These are phyloP conservation scores for Ectemnius lituratus DNA, from an alignment of 2,888 invertebrate genomes.

Conservation along the genomic window DNA sequence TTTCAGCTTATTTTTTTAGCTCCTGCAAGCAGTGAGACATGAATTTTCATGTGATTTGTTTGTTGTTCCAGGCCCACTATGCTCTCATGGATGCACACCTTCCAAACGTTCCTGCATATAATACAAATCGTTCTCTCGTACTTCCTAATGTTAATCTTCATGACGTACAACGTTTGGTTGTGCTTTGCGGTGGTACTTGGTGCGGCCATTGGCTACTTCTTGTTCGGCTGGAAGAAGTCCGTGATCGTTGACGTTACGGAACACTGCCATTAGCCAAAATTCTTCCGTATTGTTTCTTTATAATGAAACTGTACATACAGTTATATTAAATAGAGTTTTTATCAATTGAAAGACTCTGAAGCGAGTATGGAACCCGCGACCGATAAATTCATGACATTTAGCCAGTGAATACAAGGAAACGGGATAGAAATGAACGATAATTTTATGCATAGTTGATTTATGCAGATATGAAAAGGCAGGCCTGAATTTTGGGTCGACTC, in stretches of 20 bases:
- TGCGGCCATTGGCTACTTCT: slow-evolving; percentile 94
- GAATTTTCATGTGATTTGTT: not conserved
- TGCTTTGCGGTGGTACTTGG: slow-evolving; percentile 93
- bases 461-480: slow-evolving; percentile 30
- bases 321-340: slow-evolving; percentile 34
- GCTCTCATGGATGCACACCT: slow-evolving; percentile 89
- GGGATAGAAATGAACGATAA: slow-evolving; percentile 10
- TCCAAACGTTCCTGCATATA: slow-evolving; percentile 93
- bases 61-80: slow-evolving; percentile 86
- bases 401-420: slow-evolving; percentile 2
- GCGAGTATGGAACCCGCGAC: slow-evolving; percentile 9
- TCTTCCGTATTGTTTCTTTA: slow-evolving; percentile 24
- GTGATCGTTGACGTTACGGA: slow-evolving; percentile 96
- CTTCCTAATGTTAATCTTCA: slow-evolving; percentile 96
- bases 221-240: slow-evolving; percentile 97
- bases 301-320: slow-evolving; percentile 31
- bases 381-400: slow-evolving; percentile 41
- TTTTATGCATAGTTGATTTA: slow-evolving; percentile 38
- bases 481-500: slow-evolving; percentile 16
- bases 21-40: not conserved
- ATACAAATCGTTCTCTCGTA: slow-evolving; percentile 94
- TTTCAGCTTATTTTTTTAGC: not conserved
- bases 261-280: slow-evolving; percentile 88
- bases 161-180: slow-evolving; percentile 98
- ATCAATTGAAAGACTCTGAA: slow-evolving; percentile 3